A percentile compares a stretch with the other conserved stretches of the same genome.
Evolutionary conservation across 2,888 invertebrate genomes (phyloP).

Genomic region (Nephrotoma guestfalica): DNA sequence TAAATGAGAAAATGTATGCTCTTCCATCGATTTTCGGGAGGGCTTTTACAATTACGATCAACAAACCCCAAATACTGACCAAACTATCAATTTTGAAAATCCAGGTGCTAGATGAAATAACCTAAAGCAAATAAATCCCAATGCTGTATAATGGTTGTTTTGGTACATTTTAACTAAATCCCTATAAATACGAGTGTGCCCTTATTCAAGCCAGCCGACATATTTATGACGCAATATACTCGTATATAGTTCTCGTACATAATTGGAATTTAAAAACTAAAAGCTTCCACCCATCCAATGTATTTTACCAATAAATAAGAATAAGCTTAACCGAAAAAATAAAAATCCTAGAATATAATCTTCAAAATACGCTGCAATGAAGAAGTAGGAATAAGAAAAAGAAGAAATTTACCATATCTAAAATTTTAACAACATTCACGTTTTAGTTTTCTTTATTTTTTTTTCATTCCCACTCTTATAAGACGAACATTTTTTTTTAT

Average conservation of each 20-base stretch:
- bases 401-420: slow-evolving; percentile 4
- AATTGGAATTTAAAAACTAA: neutral
- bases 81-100: no score
- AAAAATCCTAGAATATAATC: neutral
- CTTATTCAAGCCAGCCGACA: neutral
- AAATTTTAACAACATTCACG: slow-evolving; percentile 4
- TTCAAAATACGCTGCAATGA: neutral
- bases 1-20: no score
- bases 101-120: no score
- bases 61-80: no score
- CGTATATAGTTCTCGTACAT: neutral
- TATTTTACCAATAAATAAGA: neutral
- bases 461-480: neutral
- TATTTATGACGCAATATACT: neutral
- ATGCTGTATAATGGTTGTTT: no score
- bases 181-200: neutral
- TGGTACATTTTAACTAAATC: no score
- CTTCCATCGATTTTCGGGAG: no score
- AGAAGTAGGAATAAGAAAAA: neutral
- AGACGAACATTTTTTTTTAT: neutral
- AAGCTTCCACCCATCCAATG: neutral
- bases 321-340: neutral
- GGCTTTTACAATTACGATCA: no score
- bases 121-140: no score
- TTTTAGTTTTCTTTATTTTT: neutral